Percentiles rank a stretch among this genome's conserved stretches.
phyloP scores from a whole-genome alignment of 2,113 vertebrate species.

The Anolis sagrei region DNA sequence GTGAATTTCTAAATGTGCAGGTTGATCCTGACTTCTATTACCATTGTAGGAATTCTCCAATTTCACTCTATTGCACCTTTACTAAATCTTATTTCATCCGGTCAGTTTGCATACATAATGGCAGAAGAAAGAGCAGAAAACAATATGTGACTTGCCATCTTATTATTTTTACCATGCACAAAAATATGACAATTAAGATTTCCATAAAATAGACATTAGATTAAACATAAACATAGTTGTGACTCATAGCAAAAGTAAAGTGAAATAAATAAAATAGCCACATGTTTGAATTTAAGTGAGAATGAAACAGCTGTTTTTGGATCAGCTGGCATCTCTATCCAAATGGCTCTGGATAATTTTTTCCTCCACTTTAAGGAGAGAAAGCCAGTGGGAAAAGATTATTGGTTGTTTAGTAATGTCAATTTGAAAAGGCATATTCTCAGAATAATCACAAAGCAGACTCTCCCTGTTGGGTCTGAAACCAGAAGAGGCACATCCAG shows the following conservation, averaged over 20 bases:
- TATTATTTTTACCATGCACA: background rate
- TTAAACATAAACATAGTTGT: background rate
- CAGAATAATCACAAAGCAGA: conserved; percentile 18
- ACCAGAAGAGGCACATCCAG: background rate
- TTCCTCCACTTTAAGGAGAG: background rate
- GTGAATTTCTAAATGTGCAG: background rate
- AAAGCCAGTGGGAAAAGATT: background rate
- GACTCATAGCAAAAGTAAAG: background rate
- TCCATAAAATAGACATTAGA: background rate
- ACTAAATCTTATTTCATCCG: background rate
- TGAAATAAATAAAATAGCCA: background rate
- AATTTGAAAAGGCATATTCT: background rate
- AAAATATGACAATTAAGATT: conserved; percentile 9
- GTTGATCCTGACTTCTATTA: no score
- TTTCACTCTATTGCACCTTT: background rate
- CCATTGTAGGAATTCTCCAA: no score
- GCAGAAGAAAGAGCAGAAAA: background rate
- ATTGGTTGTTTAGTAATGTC: background rate
- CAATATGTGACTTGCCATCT: background rate
- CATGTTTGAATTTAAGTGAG: background rate
- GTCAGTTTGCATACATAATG: background rate
- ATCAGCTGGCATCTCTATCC: background rate
- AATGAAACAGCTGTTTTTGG: background rate
- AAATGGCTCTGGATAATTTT: conserved; percentile 13
- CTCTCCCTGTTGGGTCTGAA: background rate